These are phyloP conservation scores for Goniozus legneri DNA, from an alignment of 1,140 invertebrate species.

Conservation along the genomic window DNA sequence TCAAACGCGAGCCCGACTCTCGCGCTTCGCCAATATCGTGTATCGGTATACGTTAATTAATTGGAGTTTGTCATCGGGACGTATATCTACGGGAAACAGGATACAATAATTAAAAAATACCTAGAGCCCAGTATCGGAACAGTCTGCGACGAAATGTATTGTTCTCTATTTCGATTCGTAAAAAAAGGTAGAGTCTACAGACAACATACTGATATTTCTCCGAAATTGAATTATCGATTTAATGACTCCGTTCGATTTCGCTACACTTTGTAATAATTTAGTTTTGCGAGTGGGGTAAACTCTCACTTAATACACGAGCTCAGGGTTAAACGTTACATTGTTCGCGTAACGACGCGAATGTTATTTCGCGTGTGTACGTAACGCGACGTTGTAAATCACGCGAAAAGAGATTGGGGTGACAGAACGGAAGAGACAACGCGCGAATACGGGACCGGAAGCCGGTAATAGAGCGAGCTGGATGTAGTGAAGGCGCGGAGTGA, in stretches of 20 bases:
- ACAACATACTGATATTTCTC: too few relatives aligned
- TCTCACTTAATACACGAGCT: neutral
- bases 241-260: neutral
- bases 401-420: slow-evolving; percentile 10
- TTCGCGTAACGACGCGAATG: neutral
- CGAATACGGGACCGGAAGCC: slow-evolving; percentile 1
- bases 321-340: neutral
- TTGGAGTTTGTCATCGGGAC: too few relatives aligned
- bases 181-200: too few relatives aligned
- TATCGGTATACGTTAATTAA: too few relatives aligned
- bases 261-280: neutral
- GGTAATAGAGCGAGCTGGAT: neutral
- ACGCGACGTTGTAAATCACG: slow-evolving; percentile 20
- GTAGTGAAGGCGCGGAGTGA: neutral
- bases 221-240: too few relatives aligned
- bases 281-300: neutral
- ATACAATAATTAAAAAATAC: too few relatives aligned
- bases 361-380: slow-evolving; percentile 4
- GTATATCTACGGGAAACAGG: too few relatives aligned
- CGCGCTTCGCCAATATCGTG: too few relatives aligned
- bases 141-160: too few relatives aligned
- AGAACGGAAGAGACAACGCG: neutral
- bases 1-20: too few relatives aligned
- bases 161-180: too few relatives aligned
- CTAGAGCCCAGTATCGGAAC: too few relatives aligned